Evolutionary conservation across 2,888 invertebrate species (phyloP).

Genomic region (Euproctis similis): DNA sequence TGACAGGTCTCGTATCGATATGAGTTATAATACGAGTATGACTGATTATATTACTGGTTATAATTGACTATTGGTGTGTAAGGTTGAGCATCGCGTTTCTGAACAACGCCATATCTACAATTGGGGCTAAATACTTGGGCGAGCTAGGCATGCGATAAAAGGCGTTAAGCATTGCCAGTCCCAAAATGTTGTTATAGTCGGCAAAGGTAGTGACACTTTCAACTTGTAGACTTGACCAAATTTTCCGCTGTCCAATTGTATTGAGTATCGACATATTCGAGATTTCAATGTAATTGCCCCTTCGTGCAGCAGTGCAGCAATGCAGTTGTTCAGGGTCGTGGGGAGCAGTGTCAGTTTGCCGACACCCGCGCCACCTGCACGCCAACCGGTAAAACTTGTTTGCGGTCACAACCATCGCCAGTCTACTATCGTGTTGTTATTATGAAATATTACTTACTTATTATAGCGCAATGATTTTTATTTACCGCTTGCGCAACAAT

Average conservation of each 20-base stretch:
- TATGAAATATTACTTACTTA: constrained; percentile 62
- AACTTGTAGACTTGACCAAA: constrained; percentile 22
- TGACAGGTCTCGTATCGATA: too few species aligned
- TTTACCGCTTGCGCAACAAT: constrained; percentile 55
- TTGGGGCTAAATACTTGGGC: too few species aligned
- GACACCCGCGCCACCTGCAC: constrained; percentile 47
- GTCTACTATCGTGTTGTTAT: constrained; percentile 42
- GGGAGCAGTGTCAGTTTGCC: constrained; percentile 28
- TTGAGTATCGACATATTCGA: constrained; percentile 21
- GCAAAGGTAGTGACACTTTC: constrained; percentile 27
- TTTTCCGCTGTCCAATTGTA: constrained; percentile 18
- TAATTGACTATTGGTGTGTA: too few species aligned
- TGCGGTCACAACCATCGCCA: constrained; percentile 28
- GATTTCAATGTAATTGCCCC: constrained; percentile 26
- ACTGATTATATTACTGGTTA: too few species aligned
- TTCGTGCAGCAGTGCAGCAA: constrained; percentile 23
- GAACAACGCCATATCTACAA: too few species aligned
- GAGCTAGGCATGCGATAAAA: too few species aligned
- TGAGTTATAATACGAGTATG: too few species aligned
- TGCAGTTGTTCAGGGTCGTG: constrained; percentile 48
- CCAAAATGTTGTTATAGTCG: constrained; percentile 10
- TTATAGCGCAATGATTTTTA: constrained; percentile 48
- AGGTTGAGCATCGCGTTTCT: too few species aligned
- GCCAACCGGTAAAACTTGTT: constrained; percentile 51
- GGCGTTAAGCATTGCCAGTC: too few species aligned